These are phyloP conservation scores for Isichthys henryi DNA, from an alignment of 2,113 vertebrate genomes.

Conservation along the genomic window DNA sequence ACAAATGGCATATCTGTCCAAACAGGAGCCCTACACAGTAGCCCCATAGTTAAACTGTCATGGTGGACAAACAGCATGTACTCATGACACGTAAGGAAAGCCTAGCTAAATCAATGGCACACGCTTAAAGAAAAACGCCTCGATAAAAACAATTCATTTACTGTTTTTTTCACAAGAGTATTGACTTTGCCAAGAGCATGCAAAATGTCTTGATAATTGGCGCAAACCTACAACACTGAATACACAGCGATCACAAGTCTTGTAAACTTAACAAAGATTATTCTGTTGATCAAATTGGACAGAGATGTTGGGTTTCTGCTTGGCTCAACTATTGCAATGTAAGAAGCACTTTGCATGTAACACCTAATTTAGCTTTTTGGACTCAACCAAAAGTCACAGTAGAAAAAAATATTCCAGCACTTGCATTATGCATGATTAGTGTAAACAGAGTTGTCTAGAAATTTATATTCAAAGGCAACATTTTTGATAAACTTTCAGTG, in stretches of 20 bases:
- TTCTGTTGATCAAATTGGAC: background rate
- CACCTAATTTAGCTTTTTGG: background rate
- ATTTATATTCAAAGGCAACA: constrained; percentile 4
- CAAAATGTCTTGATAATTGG: background rate
- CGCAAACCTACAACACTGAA: background rate
- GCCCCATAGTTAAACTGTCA: background rate
- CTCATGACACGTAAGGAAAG: background rate
- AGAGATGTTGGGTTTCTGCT: background rate
- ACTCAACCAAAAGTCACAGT: background rate
- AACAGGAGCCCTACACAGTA: constrained; percentile 6
- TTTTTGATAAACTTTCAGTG: background rate
- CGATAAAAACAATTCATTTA: background rate
- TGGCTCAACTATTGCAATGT: background rate
- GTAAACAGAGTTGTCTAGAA: background rate
- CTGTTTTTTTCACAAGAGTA: background rate
- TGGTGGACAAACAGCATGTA: background rate
- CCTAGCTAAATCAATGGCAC: background rate
- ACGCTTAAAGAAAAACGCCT: background rate
- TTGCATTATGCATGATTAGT: background rate
- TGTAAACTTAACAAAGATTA: background rate
- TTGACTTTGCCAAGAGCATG: background rate
- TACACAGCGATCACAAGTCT: background rate
- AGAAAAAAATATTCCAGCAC: background rate
- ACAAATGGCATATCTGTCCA: background rate
- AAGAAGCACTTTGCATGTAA: background rate